These are phyloP conservation scores for human DNA, from an alignment of 2,113 vertebrate genomes.

Conservation along the genomic window DNA sequence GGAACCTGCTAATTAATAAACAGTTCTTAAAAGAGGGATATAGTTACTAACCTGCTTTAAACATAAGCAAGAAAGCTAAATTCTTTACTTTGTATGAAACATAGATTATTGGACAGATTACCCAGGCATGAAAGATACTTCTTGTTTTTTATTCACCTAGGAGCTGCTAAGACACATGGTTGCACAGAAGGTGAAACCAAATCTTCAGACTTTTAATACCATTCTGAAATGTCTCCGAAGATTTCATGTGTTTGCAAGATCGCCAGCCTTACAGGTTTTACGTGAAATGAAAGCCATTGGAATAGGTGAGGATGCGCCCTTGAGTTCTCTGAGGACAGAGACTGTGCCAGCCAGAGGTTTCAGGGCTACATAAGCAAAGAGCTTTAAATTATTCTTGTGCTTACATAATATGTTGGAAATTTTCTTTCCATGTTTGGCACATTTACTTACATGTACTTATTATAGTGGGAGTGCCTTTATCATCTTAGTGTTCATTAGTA, in stretches of 20 bases:
- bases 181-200: constrained; percentile 90
- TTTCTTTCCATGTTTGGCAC: not conserved
- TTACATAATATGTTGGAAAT: not conserved
- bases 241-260: constrained; percentile 84
- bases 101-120: not conserved
- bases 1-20: not conserved
- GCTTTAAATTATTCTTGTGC: not conserved
- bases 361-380: not conserved
- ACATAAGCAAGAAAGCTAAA: not conserved
- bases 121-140: not conserved
- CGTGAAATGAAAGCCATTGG: constrained; percentile 93
- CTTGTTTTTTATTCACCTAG: constrained; percentile 78
- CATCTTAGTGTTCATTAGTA: not conserved
- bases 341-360: not conserved
- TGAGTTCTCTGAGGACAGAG: not conserved
- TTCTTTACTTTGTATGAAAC: not conserved
- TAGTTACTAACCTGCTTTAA: not conserved
- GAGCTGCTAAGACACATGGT: constrained; percentile 93
- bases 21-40: not conserved
- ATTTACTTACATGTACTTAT: not conserved
- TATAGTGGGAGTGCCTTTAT: not conserved
- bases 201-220: constrained; percentile 92
- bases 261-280: constrained; percentile 80
- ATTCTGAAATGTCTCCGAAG: constrained; percentile 87
- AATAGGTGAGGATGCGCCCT: constrained; percentile 85